Conservation (phyloP, 2,113 vertebrate genomes). For the Eidolon helvum region DNA sequence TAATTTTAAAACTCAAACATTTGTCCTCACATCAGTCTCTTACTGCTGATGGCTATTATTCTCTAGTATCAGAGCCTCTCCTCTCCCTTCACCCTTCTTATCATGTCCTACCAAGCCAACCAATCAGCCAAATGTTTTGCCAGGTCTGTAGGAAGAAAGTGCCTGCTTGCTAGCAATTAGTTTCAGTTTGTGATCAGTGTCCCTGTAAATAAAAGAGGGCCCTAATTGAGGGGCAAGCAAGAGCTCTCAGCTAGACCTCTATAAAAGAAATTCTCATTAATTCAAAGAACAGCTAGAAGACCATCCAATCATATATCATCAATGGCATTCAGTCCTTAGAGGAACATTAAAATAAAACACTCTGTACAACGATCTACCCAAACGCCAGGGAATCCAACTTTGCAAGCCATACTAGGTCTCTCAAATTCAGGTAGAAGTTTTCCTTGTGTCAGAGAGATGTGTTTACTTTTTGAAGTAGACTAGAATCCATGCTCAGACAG, state of each 20-base stretch:
- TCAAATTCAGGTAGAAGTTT: conserved; percentile 44
- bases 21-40: conserved; percentile 23
- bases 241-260: conserved; percentile 24
- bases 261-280: conserved; percentile 54
- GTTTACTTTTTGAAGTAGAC: conserved; percentile 34
- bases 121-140: conserved; percentile 15
- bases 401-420: conserved; percentile 47
- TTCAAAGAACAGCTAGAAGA: conserved; percentile 33
- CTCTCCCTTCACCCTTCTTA: conserved; percentile 1
- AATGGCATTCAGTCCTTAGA: neutral
- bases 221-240: neutral
- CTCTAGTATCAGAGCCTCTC: neutral
- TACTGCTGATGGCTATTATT: neutral
- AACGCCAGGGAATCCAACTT: conserved; percentile 42
- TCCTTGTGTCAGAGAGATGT: conserved; percentile 13
- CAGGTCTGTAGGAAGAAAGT: conserved; percentile 44
- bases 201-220: conserved; percentile 54
- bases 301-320: neutral
- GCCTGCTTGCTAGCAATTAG: conserved; percentile 56
- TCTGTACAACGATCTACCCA: conserved; percentile 8
- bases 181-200: conserved; percentile 69
- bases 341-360: conserved; percentile 30
- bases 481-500: neutral
- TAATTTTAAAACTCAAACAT: conserved; percentile 28
- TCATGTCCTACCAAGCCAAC: neutral